Evolutionary conservation across 1,140 invertebrate genomes (phyloP), one percentile per base, ranked within the genome.

Genomic region (Eriosoma lanigerum): DNA sequence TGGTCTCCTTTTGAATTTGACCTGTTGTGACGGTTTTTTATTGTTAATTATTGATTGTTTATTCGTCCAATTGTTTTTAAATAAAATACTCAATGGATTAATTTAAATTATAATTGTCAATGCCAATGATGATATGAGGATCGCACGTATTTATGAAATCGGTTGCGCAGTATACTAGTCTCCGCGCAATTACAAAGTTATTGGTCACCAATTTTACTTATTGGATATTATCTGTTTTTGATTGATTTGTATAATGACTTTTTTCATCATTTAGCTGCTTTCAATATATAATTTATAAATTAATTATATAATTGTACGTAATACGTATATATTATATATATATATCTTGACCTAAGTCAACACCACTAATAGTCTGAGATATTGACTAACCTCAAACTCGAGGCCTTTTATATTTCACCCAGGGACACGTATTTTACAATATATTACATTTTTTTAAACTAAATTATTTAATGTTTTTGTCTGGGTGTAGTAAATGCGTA

Each of bases 291-390:
- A n/a, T n/a, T n/a, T n/a, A n/a, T n/a, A 56, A 56, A 8, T n/a
- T n/a, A n/a, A n/a, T n/a, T n/a, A n/a, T n/a, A n/a, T n/a, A n/a
- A n/a, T n/a, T n/a, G n/a, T n/a, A 8, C n/a, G n/a, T n/a, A n/a
- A 54, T n/a, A 19, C 4, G 8, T n/a, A 5, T n/a, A 54, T 54
- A n/a, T n/a, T 54, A 68, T 48, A 9, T 24, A 24, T 68, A 17
- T 50, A 8, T 72, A 52, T 72, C 68, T 52, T 72, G 68, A 72
- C 68, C 68, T 72, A 72, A 50, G 68, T 72, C 68, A 72, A 72
- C 19, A 72, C 26, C 26, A 68, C 2, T 52, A n/a, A 21, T 48
- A 19, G 17, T 2, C 17, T 6, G 26, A 8, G 9, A 29, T 70
- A 10, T 72, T 29, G 21, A 70, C 1, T 70, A 29, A 70, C 21